Percentiles rank a stretch among this genome's conserved stretches.
Evolutionary conservation across 1,140 invertebrate genomes (phyloP).

Genomic region (Heliconius eleuchia): DNA sequence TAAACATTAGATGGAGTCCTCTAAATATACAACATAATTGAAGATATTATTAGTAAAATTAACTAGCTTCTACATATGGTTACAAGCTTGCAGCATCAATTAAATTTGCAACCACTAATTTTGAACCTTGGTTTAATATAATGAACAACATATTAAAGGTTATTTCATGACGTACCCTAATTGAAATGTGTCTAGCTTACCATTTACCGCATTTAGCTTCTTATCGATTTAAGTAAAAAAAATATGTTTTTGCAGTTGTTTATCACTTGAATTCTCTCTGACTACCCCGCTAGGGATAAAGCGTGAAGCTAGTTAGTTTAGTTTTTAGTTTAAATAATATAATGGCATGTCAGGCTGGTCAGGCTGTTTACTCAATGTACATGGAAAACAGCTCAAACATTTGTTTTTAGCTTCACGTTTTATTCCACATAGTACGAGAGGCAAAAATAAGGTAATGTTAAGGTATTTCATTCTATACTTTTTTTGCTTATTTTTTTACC

Average conservation of each 20-base stretch:
- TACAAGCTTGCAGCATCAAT: background rate
- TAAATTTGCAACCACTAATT: conserved; percentile 1
- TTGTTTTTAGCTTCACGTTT: too few relatives aligned
- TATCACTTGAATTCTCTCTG: too few relatives aligned
- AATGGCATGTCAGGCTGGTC: too few relatives aligned
- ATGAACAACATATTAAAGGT: background rate
- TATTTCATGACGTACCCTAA: background rate
- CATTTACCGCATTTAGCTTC: background rate
- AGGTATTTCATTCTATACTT: too few relatives aligned
- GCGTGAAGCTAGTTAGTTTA: too few relatives aligned
- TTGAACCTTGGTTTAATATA: conserved; percentile 3
- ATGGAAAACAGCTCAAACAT: too few relatives aligned
- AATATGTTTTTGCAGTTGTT: too few relatives aligned
- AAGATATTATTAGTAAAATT: background rate
- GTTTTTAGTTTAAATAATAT: too few relatives aligned
- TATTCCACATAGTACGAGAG: too few relatives aligned
- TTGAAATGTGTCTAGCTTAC: background rate
- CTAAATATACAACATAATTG: background rate
- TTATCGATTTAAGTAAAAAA: background rate
- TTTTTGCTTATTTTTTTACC: too few relatives aligned
- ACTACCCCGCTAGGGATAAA: too few relatives aligned
- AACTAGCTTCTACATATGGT: background rate
- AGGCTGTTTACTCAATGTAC: background rate
- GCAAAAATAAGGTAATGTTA: too few relatives aligned
- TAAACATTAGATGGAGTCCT: background rate